Conservation (phyloP, 2,797 vertebrate genomes). For the Sus cebifrons region DNA sequence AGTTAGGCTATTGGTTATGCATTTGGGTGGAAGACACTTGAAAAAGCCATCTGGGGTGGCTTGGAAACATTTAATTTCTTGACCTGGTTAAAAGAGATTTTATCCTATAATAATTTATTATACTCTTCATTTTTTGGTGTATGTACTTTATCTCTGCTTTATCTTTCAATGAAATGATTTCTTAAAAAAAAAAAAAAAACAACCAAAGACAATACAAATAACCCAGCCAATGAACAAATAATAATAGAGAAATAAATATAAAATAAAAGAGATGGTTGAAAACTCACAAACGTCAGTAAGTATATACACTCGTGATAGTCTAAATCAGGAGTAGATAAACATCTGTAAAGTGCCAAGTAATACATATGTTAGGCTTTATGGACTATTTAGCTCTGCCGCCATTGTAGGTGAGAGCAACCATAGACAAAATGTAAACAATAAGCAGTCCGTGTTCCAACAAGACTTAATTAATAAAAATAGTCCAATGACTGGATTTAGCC, state of each 20-base stretch:
- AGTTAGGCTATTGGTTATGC: not conserved
- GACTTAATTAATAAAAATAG: slow-evolving; percentile 30
- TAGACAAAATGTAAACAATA: not conserved
- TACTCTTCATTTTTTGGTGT: not conserved
- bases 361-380: not conserved
- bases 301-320: not conserved
- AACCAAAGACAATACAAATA: slow-evolving; percentile 12
- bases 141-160: not conserved
- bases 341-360: not conserved
- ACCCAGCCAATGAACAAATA: not conserved
- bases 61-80: not conserved
- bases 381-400: not conserved
- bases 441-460: not conserved
- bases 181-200: slow-evolving; percentile 1
- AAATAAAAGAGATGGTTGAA: slow-evolving; percentile 33
- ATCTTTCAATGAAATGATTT: slow-evolving; percentile 33
- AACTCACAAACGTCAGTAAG: slow-evolving; percentile 1
- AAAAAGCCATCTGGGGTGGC: not conserved
- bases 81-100: not conserved
- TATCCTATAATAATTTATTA: not conserved
- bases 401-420: not conserved
- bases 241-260: not conserved
- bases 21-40: not conserved
- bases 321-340: not conserved
- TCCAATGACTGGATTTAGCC: slow-evolving; percentile 14